Evolutionary conservation across 53 echinoderm and acorn worm species (phyloP), one percentile per base, ranked within the genome.

Genomic region (Arbacia lixula): DNA sequence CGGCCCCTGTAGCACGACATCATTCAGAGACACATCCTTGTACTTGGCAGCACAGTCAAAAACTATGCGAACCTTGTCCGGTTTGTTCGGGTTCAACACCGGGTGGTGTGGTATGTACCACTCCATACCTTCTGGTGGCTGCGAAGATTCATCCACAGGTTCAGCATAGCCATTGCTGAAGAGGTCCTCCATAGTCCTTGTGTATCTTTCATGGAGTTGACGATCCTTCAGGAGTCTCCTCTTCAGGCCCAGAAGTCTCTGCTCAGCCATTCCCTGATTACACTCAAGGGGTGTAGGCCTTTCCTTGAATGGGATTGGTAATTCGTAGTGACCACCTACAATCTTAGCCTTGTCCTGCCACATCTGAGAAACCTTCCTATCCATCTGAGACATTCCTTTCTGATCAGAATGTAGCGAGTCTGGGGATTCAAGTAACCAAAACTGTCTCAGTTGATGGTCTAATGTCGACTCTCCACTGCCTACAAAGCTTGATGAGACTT

Each of bases 1-100:
- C 27, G 88, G 83, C 42, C 74, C 76, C 75, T n/a, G n/a, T n/a
- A n/a, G n/a, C n/a, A n/a, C n/a, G n/a, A n/a, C n/a, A 17, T 89
- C 66, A 36, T 89, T 89, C 42, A 89, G 42, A 50, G 61, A 28
- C 19, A 52, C 75, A 19, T 77, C 89, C 43, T 77, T 85, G 60
- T 85, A 85, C 1, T 67, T 85, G n/a, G n/a, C n/a, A n/a, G 55
- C 55, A 55, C 55, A 55, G 4, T 55, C 55, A 3, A 55, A 39
- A 39, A 80, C 62, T 29, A 80, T 31, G 24, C 80, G 38, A 36
- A 80, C 60, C 36, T 75, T 75, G 16, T 52, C 80, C 39, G 60
- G 80, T 34, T n/a, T 80, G 2, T 61, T 10, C 6, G 80, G 62
- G 24, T 80, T 57, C 17, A 80, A 38, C 41, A 80, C 62, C 12